Evolutionary conservation across 2,113 vertebrate genomes (phyloP), one percentile per base, ranked within the genome.

Genomic region (Astatotilapia flaviijosephi): DNA sequence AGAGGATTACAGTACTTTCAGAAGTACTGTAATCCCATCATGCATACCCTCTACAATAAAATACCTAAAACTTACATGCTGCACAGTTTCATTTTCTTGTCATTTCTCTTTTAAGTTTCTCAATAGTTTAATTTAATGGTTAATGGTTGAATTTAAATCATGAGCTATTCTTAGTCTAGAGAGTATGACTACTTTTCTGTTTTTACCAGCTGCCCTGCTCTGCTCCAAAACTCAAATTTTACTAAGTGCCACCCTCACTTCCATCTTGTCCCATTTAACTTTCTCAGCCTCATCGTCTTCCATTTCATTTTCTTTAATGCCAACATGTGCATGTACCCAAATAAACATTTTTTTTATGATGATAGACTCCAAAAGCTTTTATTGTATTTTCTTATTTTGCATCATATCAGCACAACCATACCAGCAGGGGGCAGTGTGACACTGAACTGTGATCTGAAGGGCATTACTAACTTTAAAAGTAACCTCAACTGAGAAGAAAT

Each of bases 261-360:
- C 26, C 5, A 6, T 58, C 55, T 31, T 9, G 5, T 17, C 26
- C 14, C 55, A 31, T 58, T 58, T 15, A 58, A 58, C 55, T 58
- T 58, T 3, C 7, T 17, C 55, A 0, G 26, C 55, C 26, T 58
- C 55, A 58, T 2, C 4, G 35, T 35, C 55, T 17, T 31, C 26
- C 0, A 58, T 9, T 58, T 58, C 55, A 58, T 58, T 58, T 58
- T 58, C 55, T 31, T 58, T 3, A 58, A 58, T 3, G 5, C 0
- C 0, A 58, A 58, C 55, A 31, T 2, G 55, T 31, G 26, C 14
- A 58, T 58, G 55, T 58, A 17, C 55, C 7, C 3, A 58, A 4
- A 58, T 58, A 58, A 58, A 58, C 26, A n/a, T 26, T 56, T 9
- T 51, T 54, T 58, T 58, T 17, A 31, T 31, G 0, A 58, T 14